phyloP scores from a whole-genome alignment of 2,888 invertebrate species.

The Pachymerium ferrugineum region DNA sequence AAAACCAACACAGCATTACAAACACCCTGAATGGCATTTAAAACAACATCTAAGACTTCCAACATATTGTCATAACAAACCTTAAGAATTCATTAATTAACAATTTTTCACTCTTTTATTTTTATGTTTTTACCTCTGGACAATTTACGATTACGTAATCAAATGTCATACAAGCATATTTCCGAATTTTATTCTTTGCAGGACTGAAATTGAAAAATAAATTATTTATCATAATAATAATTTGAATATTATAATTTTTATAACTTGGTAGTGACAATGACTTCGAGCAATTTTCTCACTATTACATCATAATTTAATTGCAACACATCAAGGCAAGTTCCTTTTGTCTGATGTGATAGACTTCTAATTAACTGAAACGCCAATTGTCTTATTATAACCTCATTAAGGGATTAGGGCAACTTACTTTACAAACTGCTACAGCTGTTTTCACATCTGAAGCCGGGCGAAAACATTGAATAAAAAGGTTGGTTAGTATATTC shows the following conservation, averaged over 20 bases:
- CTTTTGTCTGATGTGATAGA: neutral
- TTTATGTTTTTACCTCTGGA: neutral
- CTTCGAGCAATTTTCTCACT: neutral
- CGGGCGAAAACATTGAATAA: neutral
- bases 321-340: neutral
- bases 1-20: neutral
- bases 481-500: neutral
- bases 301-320: neutral
- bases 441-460: neutral
- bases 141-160: neutral
- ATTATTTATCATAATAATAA: too few relatives aligned
- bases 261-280: neutral
- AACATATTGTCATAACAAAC: neutral
- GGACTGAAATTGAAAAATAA: too few relatives aligned
- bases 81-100: neutral
- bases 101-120: too few relatives aligned
- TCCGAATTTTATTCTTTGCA: too few relatives aligned
- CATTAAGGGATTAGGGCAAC: neutral
- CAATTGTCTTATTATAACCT: neutral
- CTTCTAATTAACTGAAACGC: neutral
- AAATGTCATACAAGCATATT: neutral
- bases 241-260: neutral
- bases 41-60: neutral
- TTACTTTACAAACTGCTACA: neutral
- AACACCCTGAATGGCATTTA: neutral